A percentile compares a stretch with the other conserved stretches of the same genome.
These are phyloP conservation scores for Cosmia pyralina DNA, from an alignment of 2,888 invertebrate species.

Conservation along the genomic window DNA sequence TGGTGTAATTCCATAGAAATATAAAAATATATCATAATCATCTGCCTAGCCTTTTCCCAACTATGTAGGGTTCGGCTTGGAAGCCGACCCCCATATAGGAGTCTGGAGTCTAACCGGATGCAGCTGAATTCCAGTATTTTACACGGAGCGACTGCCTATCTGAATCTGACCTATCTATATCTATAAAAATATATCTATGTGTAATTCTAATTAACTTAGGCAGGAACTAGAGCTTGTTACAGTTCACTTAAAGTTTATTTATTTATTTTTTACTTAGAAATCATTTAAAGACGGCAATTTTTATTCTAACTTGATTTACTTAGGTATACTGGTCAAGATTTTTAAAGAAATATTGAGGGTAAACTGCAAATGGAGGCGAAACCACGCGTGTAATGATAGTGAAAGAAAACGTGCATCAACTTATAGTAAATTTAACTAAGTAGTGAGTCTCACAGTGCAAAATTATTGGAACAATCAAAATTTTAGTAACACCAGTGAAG, in stretches of 20 bases:
- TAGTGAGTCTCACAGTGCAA: background rate
- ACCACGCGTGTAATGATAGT: background rate
- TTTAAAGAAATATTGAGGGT: background rate
- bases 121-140: too few species aligned
- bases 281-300: background rate
- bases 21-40: too few species aligned
- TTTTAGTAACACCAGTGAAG: constrained; percentile 12
- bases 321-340: background rate
- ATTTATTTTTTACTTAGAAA: too few species aligned
- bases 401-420: background rate
- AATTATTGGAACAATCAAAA: constrained; percentile 7
- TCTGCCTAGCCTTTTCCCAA: too few species aligned
- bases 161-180: too few species aligned
- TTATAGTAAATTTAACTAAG: constrained; percentile 7
- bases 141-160: too few species aligned
- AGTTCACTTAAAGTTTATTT: background rate
- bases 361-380: background rate
- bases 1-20: too few species aligned
- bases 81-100: too few species aligned
- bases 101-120: too few species aligned
- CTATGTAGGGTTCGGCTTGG: too few species aligned
- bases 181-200: too few species aligned
- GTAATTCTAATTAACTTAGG: background rate
- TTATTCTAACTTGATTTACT: background rate
- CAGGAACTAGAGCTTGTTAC: background rate